Evolutionary conservation across 2,888 invertebrate species (phyloP).

Genomic region (Hirtodrosophila duncani): DNA sequence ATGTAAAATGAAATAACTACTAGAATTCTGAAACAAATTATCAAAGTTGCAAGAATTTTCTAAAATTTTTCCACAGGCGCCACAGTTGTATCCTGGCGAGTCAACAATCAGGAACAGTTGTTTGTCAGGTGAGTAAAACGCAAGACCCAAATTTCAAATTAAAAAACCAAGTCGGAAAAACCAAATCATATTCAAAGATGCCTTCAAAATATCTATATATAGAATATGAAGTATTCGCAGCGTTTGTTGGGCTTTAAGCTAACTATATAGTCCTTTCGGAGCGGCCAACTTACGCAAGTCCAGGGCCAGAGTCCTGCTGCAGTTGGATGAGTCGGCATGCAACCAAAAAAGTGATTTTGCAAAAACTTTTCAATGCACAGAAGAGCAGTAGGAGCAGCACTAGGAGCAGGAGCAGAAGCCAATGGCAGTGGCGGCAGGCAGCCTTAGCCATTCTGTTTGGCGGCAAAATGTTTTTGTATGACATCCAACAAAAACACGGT

Average conservation of each 20-base stretch:
- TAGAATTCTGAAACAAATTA: too few relatives aligned
- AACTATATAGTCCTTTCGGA: too few relatives aligned
- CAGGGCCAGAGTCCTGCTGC: too few relatives aligned
- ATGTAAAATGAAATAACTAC: too few relatives aligned
- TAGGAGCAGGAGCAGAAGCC: not conserved
- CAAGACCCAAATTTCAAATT: constrained; percentile 14
- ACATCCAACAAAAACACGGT: constrained; percentile 55
- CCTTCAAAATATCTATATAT: too few relatives aligned
- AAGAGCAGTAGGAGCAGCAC: constrained; percentile 11
- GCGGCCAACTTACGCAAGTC: constrained; percentile 54
- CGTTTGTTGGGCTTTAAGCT: constrained; percentile 46
- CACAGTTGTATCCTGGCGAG: constrained; percentile 97
- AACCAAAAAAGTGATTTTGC: constrained; percentile 70
- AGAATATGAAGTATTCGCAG: constrained; percentile 49
- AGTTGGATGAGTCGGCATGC: constrained; percentile 65
- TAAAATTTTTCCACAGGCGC: constrained; percentile 85
- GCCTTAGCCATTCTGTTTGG: constrained; percentile 68
- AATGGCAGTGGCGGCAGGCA: constrained; percentile 2
- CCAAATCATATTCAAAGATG: too few relatives aligned
- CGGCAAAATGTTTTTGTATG: constrained; percentile 69
- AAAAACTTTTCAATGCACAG: constrained; percentile 52
- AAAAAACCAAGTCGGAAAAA: not conserved
- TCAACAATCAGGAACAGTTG: constrained; percentile 96
- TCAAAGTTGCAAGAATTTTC: not conserved
- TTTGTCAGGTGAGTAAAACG: constrained; percentile 91